Conservation (phyloP, 2,888 invertebrate species). For the Cataglyphis altisquamis region DNA sequence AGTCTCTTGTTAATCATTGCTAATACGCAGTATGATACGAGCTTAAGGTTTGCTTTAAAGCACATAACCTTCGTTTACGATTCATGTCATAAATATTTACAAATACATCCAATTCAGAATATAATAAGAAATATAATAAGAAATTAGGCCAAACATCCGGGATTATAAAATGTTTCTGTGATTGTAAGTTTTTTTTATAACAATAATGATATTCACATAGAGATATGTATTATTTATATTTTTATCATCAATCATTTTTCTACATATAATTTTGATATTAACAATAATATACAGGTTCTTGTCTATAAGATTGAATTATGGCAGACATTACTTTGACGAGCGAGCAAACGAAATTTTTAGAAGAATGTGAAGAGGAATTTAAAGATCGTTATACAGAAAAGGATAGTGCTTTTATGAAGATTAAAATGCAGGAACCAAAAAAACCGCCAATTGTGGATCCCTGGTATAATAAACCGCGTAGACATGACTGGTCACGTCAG, state of each 20-base stretch:
- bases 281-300: constrained; percentile 84
- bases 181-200: not conserved
- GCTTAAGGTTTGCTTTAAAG: not conserved
- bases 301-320: constrained; percentile 77
- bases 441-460: constrained; percentile 89
- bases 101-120: not conserved
- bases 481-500: constrained; percentile 73
- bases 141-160: not conserved
- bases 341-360: constrained; percentile 88
- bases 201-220: not conserved
- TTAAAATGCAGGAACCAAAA: constrained; percentile 85
- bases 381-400: constrained; percentile 89
- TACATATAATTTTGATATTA: not conserved
- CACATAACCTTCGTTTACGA: constrained; percentile 1
- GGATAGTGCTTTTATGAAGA: constrained; percentile 88
- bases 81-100: not conserved
- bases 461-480: constrained; percentile 85
- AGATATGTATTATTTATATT: not conserved
- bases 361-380: constrained; percentile 89
- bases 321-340: constrained; percentile 85
- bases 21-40: too few relatives aligned
- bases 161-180: not conserved
- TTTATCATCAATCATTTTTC: not conserved
- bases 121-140: not conserved
- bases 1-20: not conserved